Evolutionary conservation across 2,888 invertebrate species (phyloP).

Genomic region (Salpingus planirostris): DNA sequence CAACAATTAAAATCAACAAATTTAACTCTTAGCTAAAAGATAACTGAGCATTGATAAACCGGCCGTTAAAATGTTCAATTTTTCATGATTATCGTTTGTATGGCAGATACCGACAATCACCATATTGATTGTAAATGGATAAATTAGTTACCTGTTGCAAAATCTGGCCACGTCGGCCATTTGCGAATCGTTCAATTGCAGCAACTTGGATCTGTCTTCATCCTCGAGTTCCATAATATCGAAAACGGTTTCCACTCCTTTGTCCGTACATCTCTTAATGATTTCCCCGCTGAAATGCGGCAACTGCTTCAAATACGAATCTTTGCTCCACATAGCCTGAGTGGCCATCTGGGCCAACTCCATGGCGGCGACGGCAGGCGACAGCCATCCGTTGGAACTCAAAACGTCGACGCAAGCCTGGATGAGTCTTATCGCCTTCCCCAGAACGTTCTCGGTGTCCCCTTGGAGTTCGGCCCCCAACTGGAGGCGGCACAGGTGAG

Average conservation of each 20-base stretch:
- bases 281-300: slow-evolving; percentile 89
- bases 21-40: too few species aligned
- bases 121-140: too few species aligned
- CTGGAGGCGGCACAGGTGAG: slow-evolving; percentile 89
- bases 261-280: slow-evolving; percentile 84
- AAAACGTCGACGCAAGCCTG: slow-evolving; percentile 94
- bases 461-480: slow-evolving; percentile 93
- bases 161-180: slow-evolving; percentile 98
- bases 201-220: slow-evolving; percentile 67
- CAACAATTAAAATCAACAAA: too few species aligned
- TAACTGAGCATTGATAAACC: too few species aligned
- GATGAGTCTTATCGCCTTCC: slow-evolving; percentile 74
- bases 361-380: slow-evolving; percentile 98
- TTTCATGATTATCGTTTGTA: too few species aligned
- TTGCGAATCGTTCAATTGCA: slow-evolving; percentile 74
- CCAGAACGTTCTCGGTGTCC: slow-evolving; percentile 85
- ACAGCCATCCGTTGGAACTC: slow-evolving; percentile 94
- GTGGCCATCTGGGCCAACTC: slow-evolving; percentile 99
- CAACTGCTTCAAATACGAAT: slow-evolving; percentile 92
- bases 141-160: too few species aligned
- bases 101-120: too few species aligned
- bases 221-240: slow-evolving; percentile 96
- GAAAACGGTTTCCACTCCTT: slow-evolving; percentile 86
- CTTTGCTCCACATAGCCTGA: slow-evolving; percentile 99
- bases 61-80: too few species aligned